phyloP scores from a whole-genome alignment of 2,888 invertebrate genomes.

The Megalurothrips usitatus region DNA sequence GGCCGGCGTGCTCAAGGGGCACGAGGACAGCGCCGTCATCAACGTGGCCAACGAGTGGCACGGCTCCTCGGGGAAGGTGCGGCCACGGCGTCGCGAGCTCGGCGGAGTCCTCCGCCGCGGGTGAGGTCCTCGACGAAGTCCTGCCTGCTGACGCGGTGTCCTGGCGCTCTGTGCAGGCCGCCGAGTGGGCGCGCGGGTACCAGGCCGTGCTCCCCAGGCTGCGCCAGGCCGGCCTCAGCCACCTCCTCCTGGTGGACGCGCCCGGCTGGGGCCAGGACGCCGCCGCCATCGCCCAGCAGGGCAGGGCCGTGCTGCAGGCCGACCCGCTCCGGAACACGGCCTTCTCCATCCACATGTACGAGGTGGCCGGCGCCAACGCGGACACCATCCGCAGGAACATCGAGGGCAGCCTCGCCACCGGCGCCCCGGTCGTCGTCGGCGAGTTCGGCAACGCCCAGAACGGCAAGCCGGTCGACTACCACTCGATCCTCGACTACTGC shows the following conservation, averaged over 20 bases:
- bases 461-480: background rate
- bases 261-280: background rate
- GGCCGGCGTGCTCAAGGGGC: background rate
- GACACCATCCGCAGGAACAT: background rate
- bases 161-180: background rate
- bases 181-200: background rate
- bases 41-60: background rate
- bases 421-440: background rate
- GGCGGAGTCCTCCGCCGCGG: no score
- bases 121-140: no score
- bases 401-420: background rate
- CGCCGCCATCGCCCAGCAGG: background rate
- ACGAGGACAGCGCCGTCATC: background rate
- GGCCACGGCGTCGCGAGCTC: no score
- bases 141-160: no score
- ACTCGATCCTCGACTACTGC: background rate
- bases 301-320: background rate
- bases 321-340: background rate
- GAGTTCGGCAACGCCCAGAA: background rate
- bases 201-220: background rate
- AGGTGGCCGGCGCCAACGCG: background rate
- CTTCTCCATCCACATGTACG: slow-evolving; percentile 19
- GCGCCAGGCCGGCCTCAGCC: background rate
- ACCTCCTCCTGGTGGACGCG: background rate
- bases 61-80: background rate